Evolutionary conservation across 30 jellyfish, hydroid and myxozoan genomes (phyloP), one percentile per base, ranked within the genome.

Genomic region (Pelagia noctiluca): DNA sequence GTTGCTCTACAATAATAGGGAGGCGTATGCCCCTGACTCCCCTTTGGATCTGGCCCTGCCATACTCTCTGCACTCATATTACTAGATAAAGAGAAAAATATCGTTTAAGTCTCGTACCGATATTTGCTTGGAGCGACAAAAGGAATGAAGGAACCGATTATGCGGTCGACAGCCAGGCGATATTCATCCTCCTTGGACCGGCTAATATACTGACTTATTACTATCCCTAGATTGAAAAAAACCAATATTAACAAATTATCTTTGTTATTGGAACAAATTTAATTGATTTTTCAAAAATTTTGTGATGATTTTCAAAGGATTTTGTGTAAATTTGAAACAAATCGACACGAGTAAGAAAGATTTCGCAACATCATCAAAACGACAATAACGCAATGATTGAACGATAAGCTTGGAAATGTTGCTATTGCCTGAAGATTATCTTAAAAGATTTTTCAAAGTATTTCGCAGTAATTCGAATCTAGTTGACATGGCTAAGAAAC

Each of bases 101-200:
- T 2, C 13, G n/a, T n/a, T n/a, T n/a, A n/a, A 24, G 16, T 7
- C 2, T 29, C 83, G 62, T 35, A 89, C 97, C 97, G 81, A 68
- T 89, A 89, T 16, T 75, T 85, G 54, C 63, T 28, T 1, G 90
- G 84, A n/a, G 89, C 62, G 35, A 77, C 90, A 48, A 89, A 89
- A 23, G 97, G 97, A 29, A 23, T 67, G 29, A 89, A 89, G 4
- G 87, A 63, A 4, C 97, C 97, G 42, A 89, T 64, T 0, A 85
- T 62, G 13, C 80, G 68, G 66, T 89, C 97, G 35, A 89, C 65
- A 2, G 63, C 86, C 61, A 89, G 63, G n/a, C 94, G 46, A 62
- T 19, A 65, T 7, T 82, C 90, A 80, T 89, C 97, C 50, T 89
- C 97, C 0, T 29, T 74, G 23, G 80, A 38, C 16, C 97, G 78